Base-by-base conservation (phyloP, 2,888 invertebrate species). In the Meiosimyza decipiens region DNA sequence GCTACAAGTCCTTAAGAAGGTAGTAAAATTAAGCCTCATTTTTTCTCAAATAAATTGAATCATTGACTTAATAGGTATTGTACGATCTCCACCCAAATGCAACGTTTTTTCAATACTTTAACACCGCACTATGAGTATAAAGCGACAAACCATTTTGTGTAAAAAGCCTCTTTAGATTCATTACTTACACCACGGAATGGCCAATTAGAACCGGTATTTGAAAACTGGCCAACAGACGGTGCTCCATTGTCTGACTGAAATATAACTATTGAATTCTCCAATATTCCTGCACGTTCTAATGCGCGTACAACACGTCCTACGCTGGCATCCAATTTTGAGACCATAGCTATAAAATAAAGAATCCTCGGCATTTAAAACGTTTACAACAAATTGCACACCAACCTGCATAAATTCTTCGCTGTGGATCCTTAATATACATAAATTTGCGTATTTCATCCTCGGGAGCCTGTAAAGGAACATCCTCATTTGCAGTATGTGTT, bases 241-340 rank as follows among this genome's bases (percentile, higher is more conserved):
- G 92, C 95, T 0, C 96, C 96, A 83, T 97, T 97, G 84, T 97
- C 98, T 13, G 95, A 93, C 78, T 93, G 91, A 83, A 97, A 98
- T 1, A 95, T 86, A 69, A 98, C 89, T 62, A 98, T 91, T 1
- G 95, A 93, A 83, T 97, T 93, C 59, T 94, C 88, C 76, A 97
- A 88, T 87, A 96, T 92, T 2, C 89, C 89, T 73, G 90, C 91
- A 0, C 89, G 84, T 68, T 90, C 88, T 70, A 98, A 87, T 6
- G 93, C 91, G 65, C 89, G 83, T 1, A 95, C 89, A 15, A 97
- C 90, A 52, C 91, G 89, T 0, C 96, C 96, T 0, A 98, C 91
- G 54, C 96, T 94, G 73, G 93, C 91, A 83, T 98, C 98, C 80
- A 98, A 87, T 78, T 92, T 92, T 28, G 93, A 91, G 1, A 96